Percentiles rank a stretch among this genome's conserved stretches.
phyloP scores from a whole-genome alignment of 1,140 invertebrate genomes.

The Drosophila erecta region DNA sequence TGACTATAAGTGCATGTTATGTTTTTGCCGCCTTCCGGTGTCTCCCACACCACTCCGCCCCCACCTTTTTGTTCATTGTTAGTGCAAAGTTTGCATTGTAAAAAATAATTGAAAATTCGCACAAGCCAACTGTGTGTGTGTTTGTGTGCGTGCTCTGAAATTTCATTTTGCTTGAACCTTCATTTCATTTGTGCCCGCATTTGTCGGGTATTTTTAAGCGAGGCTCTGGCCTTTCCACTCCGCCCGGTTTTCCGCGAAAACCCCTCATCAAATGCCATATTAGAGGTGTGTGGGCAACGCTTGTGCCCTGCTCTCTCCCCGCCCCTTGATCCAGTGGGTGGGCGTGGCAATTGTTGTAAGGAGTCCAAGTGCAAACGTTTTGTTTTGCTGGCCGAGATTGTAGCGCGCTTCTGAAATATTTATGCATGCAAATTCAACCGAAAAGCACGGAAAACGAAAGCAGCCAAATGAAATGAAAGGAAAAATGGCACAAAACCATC shows the following conservation, averaged over 20 bases:
- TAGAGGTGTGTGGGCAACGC: conserved; percentile 24
- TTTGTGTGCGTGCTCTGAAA: conserved; percentile 39
- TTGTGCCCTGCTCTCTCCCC: not conserved
- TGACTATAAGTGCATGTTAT: conserved; percentile 43
- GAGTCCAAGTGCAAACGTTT: conserved; percentile 48
- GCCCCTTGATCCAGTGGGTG: not conserved
- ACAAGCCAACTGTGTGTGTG: conserved; percentile 31
- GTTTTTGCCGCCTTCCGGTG: conserved; percentile 23
- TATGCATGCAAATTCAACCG: conserved; percentile 70
- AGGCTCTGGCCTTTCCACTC: conserved; percentile 15
- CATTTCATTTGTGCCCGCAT: conserved; percentile 63
- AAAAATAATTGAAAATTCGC: conserved; percentile 67
- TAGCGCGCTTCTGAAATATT: conserved; percentile 65
- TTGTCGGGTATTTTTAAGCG: conserved; percentile 47
- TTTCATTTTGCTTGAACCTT: conserved; percentile 62
- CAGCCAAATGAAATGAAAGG: conserved; percentile 32
- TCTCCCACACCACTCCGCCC: not conserved
- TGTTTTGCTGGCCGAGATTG: conserved; percentile 46
- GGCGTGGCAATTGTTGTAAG: conserved; percentile 40
- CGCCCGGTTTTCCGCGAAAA: conserved; percentile 1
- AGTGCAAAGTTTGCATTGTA: conserved; percentile 40
- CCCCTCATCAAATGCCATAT: conserved; percentile 15
- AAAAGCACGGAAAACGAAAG: conserved; percentile 32
- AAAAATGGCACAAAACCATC: conserved; percentile 15
- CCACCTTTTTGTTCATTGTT: not conserved